Evolutionary conservation across 2,797 vertebrate genomes (phyloP), one percentile per base, ranked within the genome.

Genomic region (Gymnocypris eckloni): DNA sequence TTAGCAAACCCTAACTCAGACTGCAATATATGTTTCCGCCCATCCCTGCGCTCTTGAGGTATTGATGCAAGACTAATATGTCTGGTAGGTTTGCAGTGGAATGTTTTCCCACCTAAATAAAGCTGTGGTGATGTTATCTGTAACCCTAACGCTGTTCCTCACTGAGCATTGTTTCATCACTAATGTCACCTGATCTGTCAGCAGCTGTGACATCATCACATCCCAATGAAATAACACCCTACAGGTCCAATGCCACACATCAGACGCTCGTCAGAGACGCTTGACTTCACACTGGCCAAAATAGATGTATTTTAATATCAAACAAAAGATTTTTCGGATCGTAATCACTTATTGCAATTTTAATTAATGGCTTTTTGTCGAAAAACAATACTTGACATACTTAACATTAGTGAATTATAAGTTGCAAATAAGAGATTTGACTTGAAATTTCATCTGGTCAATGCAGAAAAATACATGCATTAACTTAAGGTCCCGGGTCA

Each of bases 111-210:
- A 80, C 77, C 84, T 81, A 86, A 81, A 86, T 86, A 86, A 86
- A 86, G 84, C 54, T 10, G 18, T 3, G 56, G 56, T 73, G 84
- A 80, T 73, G 84, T 85, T 61, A 54, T 15, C 45, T 43, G 67
- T 82, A 45, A 59, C 39, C 50, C 16, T 52, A 45, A 56, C 66
- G 9, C 61, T 72, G 66, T 54, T 54, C 80, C 50, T n/a, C 66
- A 11, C 67, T 75, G 64, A 72, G 70, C 61, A 81, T 87, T 78
- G 83, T 85, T 59, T 87, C 78, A 87, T 84, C 79, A 77, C 71
- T 70, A 70, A 37, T 92, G 92, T 91, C 92, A 89, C 90, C 89
- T 91, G 90, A 93, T 92, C 92, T 91, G 92, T 91, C 93, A 91
- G 83, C 87, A 76, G 69, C 80, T 66, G 80, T 94, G 92, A 92